Evolutionary conservation across 2,888 invertebrate genomes (phyloP), one percentile per base, ranked within the genome.

Genomic region (Plusia festucae): DNA sequence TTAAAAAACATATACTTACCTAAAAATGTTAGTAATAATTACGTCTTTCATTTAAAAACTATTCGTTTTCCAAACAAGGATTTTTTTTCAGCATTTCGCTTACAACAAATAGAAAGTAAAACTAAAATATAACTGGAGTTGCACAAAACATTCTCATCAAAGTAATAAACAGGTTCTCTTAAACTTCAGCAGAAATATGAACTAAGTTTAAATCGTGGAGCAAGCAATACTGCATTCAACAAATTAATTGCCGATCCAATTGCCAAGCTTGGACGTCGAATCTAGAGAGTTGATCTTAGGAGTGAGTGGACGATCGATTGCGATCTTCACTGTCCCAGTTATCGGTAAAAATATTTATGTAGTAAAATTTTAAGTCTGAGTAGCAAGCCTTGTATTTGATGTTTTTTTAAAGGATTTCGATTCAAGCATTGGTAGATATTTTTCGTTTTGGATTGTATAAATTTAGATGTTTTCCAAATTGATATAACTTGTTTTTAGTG

Each of bases 231-330:
- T 59, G 77, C 62, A 76, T 80, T 82, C 76, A 81, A 80, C 74
- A 80, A 85, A 85, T 79, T 85, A 82, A 85, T 84, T 80, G 80
- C 74, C 73, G 49, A 74, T 68, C 73, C 65, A 66, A 76, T 81
- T 65, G 56, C 44, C 49, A 68, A 61, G 65, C 63, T 60, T 32
- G 62, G 64, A 64, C 65, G 68, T 66, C 49, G 60, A 60, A 68
- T 65, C 53, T 71, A 1, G 40, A 65, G 54, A 71, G 20, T 59
- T 46, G 62, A 64, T 68, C 65, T 83, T 84, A 84, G 85, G 82
- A 79, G 74, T 73, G 71, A 75, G 27, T 56, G 62, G 15, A 46
- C 44, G 54, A 66, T 60, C 20, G 56, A 64, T 15, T 46, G 27
- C 13, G 9, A 51, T 59, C 53, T 73, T 52, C 20, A 20, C 46